phyloP scores from a whole-genome alignment of 2,797 vertebrate species.

The Poecilia velifera region DNA sequence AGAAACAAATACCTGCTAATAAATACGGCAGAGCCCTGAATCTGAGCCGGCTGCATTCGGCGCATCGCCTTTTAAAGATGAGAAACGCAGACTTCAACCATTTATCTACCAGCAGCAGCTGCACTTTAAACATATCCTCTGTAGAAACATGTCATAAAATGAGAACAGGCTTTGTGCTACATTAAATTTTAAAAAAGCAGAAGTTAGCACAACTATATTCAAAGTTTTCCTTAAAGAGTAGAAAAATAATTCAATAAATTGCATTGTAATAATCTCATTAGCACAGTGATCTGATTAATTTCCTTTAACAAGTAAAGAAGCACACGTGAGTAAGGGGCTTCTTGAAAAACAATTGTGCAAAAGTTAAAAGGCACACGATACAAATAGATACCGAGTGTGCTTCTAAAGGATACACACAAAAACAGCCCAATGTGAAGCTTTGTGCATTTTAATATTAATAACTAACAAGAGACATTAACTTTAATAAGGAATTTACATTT shows the following conservation, averaged over 20 bases:
- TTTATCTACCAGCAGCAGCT: neutral
- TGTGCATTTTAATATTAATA: conserved; percentile 40
- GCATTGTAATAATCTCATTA: conserved; percentile 38
- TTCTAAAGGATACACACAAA: conserved; percentile 18
- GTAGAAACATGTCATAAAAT: conserved; percentile 21
- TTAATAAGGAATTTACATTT: conserved; percentile 69
- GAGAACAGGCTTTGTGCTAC: neutral
- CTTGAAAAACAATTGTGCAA: conserved; percentile 70
- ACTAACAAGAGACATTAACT: conserved; percentile 59
- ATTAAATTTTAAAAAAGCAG: neutral
- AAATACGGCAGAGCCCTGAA: conserved; percentile 2
- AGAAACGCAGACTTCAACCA: neutral
- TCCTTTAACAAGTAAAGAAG: conserved; percentile 41
- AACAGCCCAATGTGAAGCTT: conserved; percentile 14
- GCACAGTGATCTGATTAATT: conserved; percentile 33
- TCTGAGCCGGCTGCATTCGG: neutral
- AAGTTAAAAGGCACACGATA: conserved; percentile 55
- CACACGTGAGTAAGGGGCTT: conserved; percentile 46
- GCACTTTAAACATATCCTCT: neutral
- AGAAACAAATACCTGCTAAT: conserved; percentile 10
- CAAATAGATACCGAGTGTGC: conserved; percentile 38
- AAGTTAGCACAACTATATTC: neutral
- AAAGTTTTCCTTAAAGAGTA: conserved; percentile 26
- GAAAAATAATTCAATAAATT: conserved; percentile 39
- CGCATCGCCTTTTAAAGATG: neutral